Base-by-base conservation (phyloP, 2,888 invertebrate species). In the Caenorhabditis japonica region DNA sequence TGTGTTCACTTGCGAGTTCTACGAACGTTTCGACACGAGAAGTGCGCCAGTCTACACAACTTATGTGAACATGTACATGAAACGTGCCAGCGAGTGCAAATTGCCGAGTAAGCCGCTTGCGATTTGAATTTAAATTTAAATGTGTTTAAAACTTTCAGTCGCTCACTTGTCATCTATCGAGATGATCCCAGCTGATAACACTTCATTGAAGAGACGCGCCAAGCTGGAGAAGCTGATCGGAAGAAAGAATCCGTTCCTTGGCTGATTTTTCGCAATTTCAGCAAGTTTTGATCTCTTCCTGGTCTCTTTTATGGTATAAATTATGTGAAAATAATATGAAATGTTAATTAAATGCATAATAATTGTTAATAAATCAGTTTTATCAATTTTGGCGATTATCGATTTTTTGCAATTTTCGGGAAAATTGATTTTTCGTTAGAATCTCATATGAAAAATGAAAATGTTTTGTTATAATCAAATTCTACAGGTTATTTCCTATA, bases 1-100 rank as follows among this genome's bases (percentile, higher is more conserved):
- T 38, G 83, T 87, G 30, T 87, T 86, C 79, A 83, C 86, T 17
- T 87, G 87, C 55, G 87, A 87, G 52, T 74, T 84, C 47, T 87
- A 87, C 61, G 81, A 84, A 55, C 69, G 47, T 19, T 39, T 76
- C 46, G 69, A 78, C 62, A 73, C 80, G 5, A 53, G 58, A 38
- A 76, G 71, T 27, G 59, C 73, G 12, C 86, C 86, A 19, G 76
- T 82, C 34, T 86, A 83, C 68, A 77, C 81, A 2, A 83, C 86
- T 15, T 85, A 79, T 68, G 79, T 83, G 12, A 86, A 86, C 69
- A 81, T 86, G 56, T 86, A 86, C 75, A 75, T 84, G 53, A 84
- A 83, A 62, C 69, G 77, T 43, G 69, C 78, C 25, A 72, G 73
- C 15, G 55, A 72, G 33, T 83, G 83, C 55, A 62, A 64, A 25